Conservation (phyloP, 2,888 invertebrate genomes). For the Exocentrus adspersus region DNA sequence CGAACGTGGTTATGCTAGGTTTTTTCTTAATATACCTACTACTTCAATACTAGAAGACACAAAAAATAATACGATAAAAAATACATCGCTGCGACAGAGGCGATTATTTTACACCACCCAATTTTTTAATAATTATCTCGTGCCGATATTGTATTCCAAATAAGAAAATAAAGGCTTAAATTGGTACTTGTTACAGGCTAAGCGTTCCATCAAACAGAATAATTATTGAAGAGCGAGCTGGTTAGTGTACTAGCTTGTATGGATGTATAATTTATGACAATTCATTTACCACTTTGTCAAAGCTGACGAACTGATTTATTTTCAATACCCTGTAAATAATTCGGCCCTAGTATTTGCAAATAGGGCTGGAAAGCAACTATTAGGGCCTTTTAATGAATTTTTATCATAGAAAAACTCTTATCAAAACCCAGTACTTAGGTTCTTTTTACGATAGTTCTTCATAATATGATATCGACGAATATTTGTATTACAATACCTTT, state of each 20-base stretch:
- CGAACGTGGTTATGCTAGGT: too few relatives aligned
- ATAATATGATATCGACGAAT: too few relatives aligned
- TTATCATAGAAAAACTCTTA: background rate
- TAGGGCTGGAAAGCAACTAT: constrained; percentile 45
- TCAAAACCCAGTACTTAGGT: too few relatives aligned
- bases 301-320: constrained; percentile 15
- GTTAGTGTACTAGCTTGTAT: background rate
- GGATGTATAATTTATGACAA: constrained; percentile 2
- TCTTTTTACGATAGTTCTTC: too few relatives aligned
- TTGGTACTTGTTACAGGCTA: constrained; percentile 43
- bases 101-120: too few relatives aligned
- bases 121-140: too few relatives aligned
- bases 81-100: too few relatives aligned
- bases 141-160: too few relatives aligned
- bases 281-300: constrained; percentile 4
- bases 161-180: constrained; percentile 16
- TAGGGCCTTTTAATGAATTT: constrained; percentile 25
- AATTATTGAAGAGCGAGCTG: constrained; percentile 31
- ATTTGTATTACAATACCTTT: too few relatives aligned
- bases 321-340: constrained; percentile 34
- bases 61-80: too few relatives aligned
- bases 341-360: constrained; percentile 34
- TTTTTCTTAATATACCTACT: too few relatives aligned
- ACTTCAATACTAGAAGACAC: too few relatives aligned
- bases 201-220: constrained; percentile 43